These are phyloP conservation scores for Drosophila meridionalis DNA, from an alignment of 2,888 invertebrate species.

Conservation along the genomic window DNA sequence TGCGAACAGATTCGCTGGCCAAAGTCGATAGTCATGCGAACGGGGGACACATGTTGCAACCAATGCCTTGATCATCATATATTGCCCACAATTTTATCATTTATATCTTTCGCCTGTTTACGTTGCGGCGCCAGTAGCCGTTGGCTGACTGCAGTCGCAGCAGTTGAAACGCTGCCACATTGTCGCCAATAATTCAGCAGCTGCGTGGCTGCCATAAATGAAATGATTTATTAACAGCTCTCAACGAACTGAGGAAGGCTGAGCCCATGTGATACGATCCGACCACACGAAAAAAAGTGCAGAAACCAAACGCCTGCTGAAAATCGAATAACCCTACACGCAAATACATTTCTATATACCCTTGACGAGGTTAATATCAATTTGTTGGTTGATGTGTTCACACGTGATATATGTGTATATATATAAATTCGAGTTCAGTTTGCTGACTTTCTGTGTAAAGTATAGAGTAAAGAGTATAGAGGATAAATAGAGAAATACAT, in stretches of 20 bases:
- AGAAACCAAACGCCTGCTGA: conserved; percentile 3
- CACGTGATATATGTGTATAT: background rate
- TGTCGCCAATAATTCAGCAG: conserved; percentile 76
- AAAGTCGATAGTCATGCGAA: conserved; percentile 2
- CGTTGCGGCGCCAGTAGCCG: conserved; percentile 31
- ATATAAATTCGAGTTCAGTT: background rate
- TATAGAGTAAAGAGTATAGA: too few relatives aligned
- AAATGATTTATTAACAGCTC: conserved; percentile 69
- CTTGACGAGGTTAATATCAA: background rate
- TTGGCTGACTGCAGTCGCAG: conserved; percentile 19
- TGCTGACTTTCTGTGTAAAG: too few relatives aligned
- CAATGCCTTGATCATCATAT: conserved; percentile 3
- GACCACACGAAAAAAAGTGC: conserved; percentile 32
- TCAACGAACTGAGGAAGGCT: conserved; percentile 13
- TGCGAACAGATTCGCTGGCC: background rate
- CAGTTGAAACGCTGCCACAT: conserved; percentile 62
- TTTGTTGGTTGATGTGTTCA: background rate
- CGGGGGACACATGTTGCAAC: conserved; percentile 25
- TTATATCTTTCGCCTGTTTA: conserved; percentile 7
- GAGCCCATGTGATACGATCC: conserved; percentile 30
- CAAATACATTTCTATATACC: conserved; percentile 14
- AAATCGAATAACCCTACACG: conserved; percentile 14
- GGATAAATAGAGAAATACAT: too few relatives aligned
- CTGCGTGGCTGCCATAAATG: conserved; percentile 61
- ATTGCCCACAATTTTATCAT: conserved; percentile 3